Evolutionary conservation across 2,888 invertebrate species (phyloP).

Genomic region (Myopa tessellatipennis): DNA sequence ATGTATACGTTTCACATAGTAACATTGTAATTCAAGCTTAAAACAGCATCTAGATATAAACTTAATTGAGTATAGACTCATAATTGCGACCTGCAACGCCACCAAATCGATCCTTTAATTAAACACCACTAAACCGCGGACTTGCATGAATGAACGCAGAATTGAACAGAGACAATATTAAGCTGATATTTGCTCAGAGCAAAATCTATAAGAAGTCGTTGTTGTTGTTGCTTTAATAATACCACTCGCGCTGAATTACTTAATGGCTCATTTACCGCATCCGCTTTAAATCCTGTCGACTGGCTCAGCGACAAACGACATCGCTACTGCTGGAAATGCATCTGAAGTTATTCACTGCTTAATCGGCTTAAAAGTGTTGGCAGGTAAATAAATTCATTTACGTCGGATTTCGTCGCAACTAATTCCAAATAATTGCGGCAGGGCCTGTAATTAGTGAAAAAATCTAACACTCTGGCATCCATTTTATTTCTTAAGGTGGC

Average conservation of each 20-base stretch:
- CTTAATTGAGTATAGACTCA: conserved; percentile 68
- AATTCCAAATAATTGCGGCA: conserved; percentile 35
- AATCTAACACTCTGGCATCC: conserved; percentile 14
- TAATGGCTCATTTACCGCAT: conserved; percentile 37
- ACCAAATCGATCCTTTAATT: conserved; percentile 67
- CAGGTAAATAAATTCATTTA: conserved; percentile 37
- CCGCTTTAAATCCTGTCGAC: conserved; percentile 15
- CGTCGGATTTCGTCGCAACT: conserved; percentile 27
- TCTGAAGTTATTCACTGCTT: neutral
- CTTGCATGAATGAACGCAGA: neutral
- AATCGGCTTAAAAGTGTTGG: conserved; percentile 32
- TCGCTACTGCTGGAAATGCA: neutral
- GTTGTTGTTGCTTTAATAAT: conserved; percentile 63
- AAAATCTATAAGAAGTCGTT: neutral
- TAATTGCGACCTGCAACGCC: conserved; percentile 66
- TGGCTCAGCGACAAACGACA: too few species aligned
- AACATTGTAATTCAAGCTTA: conserved; percentile 35
- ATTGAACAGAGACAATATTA: conserved; percentile 13
- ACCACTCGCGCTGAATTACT: conserved; percentile 57
- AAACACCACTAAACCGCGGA: conserved; percentile 49
- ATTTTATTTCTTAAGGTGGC: neutral
- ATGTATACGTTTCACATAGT: neutral
- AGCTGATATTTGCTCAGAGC: neutral
- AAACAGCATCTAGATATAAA: conserved; percentile 29
- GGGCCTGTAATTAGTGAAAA: conserved; percentile 32